Evolutionary conservation across 2,113 vertebrate species (phyloP).

Genomic region (Paradisaea rubra): DNA sequence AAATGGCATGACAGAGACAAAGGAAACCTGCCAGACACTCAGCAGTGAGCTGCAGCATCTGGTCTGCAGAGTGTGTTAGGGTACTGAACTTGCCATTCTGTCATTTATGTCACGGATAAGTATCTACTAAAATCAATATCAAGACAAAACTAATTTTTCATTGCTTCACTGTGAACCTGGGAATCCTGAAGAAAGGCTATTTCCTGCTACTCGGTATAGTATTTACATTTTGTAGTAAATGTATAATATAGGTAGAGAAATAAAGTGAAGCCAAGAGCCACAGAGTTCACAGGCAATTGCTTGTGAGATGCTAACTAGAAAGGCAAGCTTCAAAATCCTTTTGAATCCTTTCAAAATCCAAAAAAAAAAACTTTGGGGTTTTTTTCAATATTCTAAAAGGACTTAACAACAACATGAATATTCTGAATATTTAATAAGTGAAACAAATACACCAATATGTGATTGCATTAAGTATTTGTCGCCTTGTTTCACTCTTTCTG

Average conservation of each 20-base stretch:
- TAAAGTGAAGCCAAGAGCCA: background rate
- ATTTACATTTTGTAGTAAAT: background rate
- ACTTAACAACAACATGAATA: background rate
- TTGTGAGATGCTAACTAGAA: background rate
- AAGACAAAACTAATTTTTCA: background rate
- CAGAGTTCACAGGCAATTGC: background rate
- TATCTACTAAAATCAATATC: background rate
- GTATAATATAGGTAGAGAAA: background rate
- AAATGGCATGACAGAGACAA: background rate
- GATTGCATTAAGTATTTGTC: background rate
- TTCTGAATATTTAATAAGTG: background rate
- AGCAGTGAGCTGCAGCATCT: background rate
- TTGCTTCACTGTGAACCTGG: background rate
- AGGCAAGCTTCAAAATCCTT: background rate
- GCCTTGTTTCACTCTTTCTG: background rate
- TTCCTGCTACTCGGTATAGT: background rate
- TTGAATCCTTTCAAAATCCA: too few relatives aligned
- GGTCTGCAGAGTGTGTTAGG: background rate
- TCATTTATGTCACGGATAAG: background rate
- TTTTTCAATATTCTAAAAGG: background rate
- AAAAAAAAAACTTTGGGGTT: too few relatives aligned
- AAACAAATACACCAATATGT: background rate
- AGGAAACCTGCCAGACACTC: background rate
- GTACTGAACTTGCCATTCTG: background rate
- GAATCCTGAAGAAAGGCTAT: background rate